Evolutionary conservation across 2,113 vertebrate species (phyloP).

Genomic region (Sclerurus mexicanus): DNA sequence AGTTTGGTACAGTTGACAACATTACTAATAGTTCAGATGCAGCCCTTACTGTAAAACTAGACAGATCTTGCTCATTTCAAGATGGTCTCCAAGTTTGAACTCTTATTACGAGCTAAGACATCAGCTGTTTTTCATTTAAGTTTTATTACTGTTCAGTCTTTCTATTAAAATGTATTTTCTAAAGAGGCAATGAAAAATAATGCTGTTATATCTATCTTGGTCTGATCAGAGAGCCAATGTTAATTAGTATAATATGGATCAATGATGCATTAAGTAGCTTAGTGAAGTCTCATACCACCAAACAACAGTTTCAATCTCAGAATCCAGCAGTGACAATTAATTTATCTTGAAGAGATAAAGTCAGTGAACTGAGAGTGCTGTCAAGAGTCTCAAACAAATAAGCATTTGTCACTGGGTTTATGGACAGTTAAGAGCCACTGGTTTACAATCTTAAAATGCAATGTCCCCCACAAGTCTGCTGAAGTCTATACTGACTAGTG

Average conservation of each 20-base stretch:
- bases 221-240: background rate
- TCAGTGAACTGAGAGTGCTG: background rate
- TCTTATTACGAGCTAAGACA: background rate
- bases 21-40: background rate
- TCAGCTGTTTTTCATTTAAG: background rate
- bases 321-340: background rate
- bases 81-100: background rate
- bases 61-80: background rate
- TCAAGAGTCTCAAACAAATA: background rate
- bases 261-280: background rate
- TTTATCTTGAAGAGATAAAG: background rate
- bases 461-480: background rate
- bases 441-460: background rate
- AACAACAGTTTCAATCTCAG: background rate
- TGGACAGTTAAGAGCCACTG: background rate
- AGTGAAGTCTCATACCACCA: background rate
- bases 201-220: background rate
- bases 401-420: background rate
- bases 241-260: background rate
- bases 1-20: background rate
- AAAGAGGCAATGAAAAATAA: background rate
- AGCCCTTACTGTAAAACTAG: background rate
- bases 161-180: background rate
- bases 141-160: background rate
- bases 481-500: background rate